Evolutionary conservation across 2,113 vertebrate species (phyloP).

Genomic region (Pantherophis guttatus): DNA sequence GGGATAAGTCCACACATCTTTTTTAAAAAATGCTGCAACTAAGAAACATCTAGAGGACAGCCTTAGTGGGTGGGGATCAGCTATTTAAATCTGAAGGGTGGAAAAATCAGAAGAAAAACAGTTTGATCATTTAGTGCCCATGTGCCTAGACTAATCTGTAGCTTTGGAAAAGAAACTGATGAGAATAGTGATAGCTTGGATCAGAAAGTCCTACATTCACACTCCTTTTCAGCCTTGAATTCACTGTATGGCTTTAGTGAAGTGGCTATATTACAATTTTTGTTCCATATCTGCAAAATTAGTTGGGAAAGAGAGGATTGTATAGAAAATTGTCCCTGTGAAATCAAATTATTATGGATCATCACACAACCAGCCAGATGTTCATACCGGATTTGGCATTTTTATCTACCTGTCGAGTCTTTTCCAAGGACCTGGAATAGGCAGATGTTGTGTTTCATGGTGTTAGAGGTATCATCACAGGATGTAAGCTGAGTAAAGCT

Average conservation of each 20-base stretch:
- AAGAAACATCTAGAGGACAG: neutral
- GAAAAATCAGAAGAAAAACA: neutral
- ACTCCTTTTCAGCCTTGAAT: neutral
- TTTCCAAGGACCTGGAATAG: neutral
- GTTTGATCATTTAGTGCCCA: too few species aligned
- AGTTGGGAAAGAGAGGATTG: neutral
- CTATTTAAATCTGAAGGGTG: neutral
- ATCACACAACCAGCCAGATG: neutral
- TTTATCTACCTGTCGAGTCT: neutral
- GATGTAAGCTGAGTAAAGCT: neutral
- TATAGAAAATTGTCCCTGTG: neutral
- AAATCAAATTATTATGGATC: neutral
- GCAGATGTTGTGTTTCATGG: neutral
- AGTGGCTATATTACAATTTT: neutral
- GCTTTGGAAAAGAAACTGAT: neutral
- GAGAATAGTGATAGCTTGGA: neutral
- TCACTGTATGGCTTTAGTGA: neutral
- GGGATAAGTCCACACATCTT: neutral
- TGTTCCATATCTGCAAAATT: neutral
- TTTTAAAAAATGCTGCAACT: neutral
- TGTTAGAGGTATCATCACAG: neutral
- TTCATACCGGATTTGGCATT: neutral
- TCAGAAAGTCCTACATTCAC: neutral
- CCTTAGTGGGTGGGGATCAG: neutral
- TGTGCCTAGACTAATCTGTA: neutral